These are phyloP conservation scores for Heterocephalus glaber DNA, from an alignment of 2,113 vertebrate species.

Conservation along the genomic window DNA sequence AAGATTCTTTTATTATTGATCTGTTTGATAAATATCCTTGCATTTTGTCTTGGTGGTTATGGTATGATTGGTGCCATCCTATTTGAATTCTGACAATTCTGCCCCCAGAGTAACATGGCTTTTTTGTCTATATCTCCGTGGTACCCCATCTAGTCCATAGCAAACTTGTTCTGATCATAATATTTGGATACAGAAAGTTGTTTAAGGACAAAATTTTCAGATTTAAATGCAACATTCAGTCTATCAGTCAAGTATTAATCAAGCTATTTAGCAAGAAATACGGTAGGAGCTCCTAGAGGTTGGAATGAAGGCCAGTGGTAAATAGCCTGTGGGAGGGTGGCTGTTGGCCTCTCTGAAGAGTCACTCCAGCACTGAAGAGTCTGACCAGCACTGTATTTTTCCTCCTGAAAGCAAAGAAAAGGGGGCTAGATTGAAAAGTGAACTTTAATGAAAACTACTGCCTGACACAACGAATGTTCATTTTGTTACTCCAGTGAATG, in stretches of 20 bases:
- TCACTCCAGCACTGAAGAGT: fast-evolving
- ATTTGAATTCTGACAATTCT: conserved; percentile 63
- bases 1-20: conserved; percentile 26
- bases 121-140: neutral
- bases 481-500: conserved; percentile 47
- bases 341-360: neutral
- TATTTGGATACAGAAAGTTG: neutral
- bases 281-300: neutral
- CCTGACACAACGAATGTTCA: conserved; percentile 4
- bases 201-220: neutral
- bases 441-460: neutral
- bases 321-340: neutral
- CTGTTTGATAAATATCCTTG: conserved; percentile 55
- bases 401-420: conserved; percentile 36
- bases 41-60: conserved; percentile 44
- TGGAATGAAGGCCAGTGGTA: neutral
- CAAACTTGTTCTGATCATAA: neutral
- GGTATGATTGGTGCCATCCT: conserved; percentile 65
- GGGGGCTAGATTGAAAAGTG: conserved; percentile 32
- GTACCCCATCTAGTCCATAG: neutral
- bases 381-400: neutral
- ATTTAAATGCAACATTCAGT: neutral
- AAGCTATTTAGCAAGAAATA: conserved; percentile 3
- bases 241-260: neutral
- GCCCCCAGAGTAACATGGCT: conserved; percentile 61